Conservation (phyloP, 2,113 vertebrate species). For the Dasyprocta punctata region DNA sequence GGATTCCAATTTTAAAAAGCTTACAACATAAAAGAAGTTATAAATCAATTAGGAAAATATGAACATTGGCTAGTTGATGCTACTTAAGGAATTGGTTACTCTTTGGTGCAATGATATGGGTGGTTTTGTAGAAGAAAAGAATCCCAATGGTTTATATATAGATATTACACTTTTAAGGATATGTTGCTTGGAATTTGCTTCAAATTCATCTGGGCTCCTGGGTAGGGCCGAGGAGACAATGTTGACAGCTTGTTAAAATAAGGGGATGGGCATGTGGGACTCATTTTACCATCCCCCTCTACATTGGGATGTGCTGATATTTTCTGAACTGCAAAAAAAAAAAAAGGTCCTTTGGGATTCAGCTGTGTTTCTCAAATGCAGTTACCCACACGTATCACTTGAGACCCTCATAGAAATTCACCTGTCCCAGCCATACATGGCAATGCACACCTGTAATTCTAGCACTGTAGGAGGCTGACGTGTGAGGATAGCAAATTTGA, state of each 20-base stretch:
- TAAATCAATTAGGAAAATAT: neutral
- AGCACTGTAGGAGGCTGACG: neutral
- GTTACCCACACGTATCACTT: neutral
- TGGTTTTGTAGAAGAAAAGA: neutral
- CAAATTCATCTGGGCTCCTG: neutral
- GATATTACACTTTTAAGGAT: neutral
- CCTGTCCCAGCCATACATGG: neutral
- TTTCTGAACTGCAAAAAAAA: neutral
- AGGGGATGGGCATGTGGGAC: rapidly evolving
- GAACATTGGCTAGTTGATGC: neutral
- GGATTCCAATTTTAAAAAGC: neutral
- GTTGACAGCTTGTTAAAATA: neutral
- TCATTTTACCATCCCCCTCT: neutral
- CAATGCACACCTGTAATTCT: neutral
- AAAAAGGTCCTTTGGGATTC: neutral
- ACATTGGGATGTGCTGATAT: neutral
- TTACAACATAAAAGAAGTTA: neutral
- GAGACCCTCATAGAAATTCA: neutral
- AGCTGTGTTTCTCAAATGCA: neutral
- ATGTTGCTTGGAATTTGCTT: neutral
- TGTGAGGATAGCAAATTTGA: neutral
- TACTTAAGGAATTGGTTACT: neutral
- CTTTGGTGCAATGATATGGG: neutral
- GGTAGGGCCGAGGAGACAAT: neutral
- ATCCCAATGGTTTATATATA: neutral